These are phyloP conservation scores for Phoebastria nigripes DNA, from an alignment of 2,797 vertebrate genomes.

Conservation along the genomic window DNA sequence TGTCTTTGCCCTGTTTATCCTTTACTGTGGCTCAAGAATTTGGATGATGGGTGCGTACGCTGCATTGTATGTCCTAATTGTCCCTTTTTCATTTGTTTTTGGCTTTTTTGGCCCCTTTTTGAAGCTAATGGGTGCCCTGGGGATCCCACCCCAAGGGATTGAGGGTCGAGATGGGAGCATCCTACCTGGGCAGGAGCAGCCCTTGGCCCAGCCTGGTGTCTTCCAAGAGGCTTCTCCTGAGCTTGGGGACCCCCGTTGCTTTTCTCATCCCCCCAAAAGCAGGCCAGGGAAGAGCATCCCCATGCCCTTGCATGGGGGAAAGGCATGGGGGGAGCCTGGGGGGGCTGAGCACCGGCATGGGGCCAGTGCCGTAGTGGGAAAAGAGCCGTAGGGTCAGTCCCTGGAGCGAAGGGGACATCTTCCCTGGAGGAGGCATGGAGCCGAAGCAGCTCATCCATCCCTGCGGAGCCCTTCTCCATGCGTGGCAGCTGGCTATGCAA, in stretches of 20 bases:
- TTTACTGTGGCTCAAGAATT: neutral
- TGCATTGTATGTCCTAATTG: neutral
- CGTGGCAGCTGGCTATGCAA: rapidly evolving
- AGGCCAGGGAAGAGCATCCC: neutral
- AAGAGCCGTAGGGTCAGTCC: rapidly evolving
- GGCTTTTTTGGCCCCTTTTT: neutral
- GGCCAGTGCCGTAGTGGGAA: neutral
- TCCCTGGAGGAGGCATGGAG: neutral
- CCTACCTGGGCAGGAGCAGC: neutral
- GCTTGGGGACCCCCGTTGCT: rapidly evolving
- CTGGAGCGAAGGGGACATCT: rapidly evolving
- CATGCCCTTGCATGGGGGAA: rapidly evolving
- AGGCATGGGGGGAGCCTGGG: neutral
- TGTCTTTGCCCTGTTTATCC: neutral
- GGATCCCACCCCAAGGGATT: neutral
- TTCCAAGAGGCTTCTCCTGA: neutral
- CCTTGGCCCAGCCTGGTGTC: neutral
- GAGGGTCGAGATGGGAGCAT: neutral
- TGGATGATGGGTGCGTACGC: rapidly evolving
- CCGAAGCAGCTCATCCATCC: neutral
- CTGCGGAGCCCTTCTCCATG: rapidly evolving
- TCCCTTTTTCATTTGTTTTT: neutral
- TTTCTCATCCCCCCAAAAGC: neutral
- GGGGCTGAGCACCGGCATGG: neutral
- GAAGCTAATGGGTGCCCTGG: neutral